Conservation (phyloP, 2,888 invertebrate genomes). For the Megalurothrips usitatus region DNA sequence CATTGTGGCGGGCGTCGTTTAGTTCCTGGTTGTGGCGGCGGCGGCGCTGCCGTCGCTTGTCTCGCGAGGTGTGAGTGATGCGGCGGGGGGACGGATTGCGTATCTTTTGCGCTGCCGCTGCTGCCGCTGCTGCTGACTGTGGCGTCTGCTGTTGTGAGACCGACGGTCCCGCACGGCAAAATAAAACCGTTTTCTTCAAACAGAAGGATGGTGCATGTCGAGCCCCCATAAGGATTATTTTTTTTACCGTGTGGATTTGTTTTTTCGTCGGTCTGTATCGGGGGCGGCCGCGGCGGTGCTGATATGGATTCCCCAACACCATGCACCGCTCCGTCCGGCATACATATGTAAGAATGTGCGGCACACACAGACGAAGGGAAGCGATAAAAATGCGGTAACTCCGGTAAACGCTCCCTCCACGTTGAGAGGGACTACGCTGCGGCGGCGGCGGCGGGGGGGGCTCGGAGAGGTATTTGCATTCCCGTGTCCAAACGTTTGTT, state of each 20-base stretch:
- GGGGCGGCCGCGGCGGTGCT: background rate
- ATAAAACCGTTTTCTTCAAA: too few relatives aligned
- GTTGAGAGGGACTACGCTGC: background rate
- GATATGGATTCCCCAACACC: background rate
- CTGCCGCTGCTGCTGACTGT: too few relatives aligned
- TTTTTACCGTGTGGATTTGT: too few relatives aligned
- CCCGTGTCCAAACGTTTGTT: constrained; percentile 18
- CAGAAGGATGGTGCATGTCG: too few relatives aligned
- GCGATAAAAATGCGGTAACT: constrained; percentile 8
- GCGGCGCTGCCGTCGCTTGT: background rate
- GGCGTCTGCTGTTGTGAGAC: too few relatives aligned
- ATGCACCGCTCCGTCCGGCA: background rate
- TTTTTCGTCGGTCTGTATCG: background rate
- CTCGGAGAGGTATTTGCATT: constrained; percentile 7
- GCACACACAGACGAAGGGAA: background rate
- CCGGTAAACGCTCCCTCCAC: background rate
- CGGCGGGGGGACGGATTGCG: too few relatives aligned
- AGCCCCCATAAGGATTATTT: too few relatives aligned
- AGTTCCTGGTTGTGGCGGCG: background rate
- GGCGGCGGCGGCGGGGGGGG: background rate
- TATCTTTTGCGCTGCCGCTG: too few relatives aligned
- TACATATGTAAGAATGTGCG: constrained; percentile 25
- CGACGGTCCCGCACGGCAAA: too few relatives aligned
- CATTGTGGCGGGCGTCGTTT: background rate
- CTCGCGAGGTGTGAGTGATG: too few relatives aligned